Evolutionary conservation across 2,113 vertebrate species (phyloP).

Genomic region (Hystrix cristata): DNA sequence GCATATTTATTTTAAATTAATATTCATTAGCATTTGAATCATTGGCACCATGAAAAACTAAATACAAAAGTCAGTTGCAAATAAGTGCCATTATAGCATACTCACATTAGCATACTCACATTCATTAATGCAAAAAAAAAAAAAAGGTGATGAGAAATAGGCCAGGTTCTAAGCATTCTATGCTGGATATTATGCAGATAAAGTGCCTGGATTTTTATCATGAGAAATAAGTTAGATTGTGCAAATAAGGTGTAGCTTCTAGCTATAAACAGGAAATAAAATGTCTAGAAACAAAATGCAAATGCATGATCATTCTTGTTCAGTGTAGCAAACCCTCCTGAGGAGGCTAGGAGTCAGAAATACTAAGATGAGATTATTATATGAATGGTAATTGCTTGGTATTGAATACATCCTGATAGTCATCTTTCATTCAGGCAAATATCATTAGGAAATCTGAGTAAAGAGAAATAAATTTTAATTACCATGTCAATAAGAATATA

Average conservation of each 20-base stretch:
- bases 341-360: not conserved
- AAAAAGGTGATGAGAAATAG: slow-evolving; percentile 18
- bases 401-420: not conserved
- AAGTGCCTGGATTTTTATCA: slow-evolving; percentile 46
- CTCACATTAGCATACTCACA: slow-evolving; percentile 55
- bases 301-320: not conserved
- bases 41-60: not conserved
- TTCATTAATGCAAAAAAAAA: not conserved
- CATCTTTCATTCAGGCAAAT: not conserved
- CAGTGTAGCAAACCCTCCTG: not conserved
- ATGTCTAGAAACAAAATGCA: not conserved
- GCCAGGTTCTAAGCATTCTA: not conserved
- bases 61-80: slow-evolving; percentile 61
- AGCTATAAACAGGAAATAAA: not conserved
- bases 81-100: slow-evolving; percentile 28
- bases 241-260: slow-evolving; percentile 42
- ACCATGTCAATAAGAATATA: not conserved
- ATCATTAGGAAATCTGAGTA: not conserved
- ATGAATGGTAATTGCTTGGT: not conserved
- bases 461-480: slow-evolving; percentile 33
- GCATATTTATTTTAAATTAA: slow-evolving; percentile 73
- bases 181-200: slow-evolving; percentile 20
- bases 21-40: slow-evolving; percentile 69
- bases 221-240: slow-evolving; percentile 56
- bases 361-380: slow-evolving; percentile 21